phyloP scores from a whole-genome alignment of 2,113 vertebrate species.

The Galeopterus variegatus region DNA sequence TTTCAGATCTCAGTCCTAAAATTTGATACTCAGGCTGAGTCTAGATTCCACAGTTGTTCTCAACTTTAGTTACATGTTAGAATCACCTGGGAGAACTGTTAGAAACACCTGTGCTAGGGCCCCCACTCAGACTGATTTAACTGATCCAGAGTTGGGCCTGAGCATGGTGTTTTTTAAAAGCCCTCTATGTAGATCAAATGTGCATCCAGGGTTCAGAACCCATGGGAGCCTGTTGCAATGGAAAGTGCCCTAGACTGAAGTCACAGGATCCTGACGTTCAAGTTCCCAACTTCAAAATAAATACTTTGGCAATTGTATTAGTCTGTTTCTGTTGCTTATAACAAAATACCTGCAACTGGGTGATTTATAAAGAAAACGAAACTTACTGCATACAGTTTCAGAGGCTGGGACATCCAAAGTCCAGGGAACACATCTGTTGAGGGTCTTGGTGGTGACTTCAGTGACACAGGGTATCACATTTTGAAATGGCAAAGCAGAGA shows the following conservation, averaged over 20 bases:
- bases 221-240: neutral
- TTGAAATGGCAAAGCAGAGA: too few species aligned
- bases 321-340: too few species aligned
- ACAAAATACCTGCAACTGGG: too few species aligned
- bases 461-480: too few species aligned
- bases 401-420: too few species aligned
- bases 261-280: neutral
- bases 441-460: too few species aligned
- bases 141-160: neutral
- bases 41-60: neutral
- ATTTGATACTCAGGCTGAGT: neutral
- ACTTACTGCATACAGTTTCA: too few species aligned
- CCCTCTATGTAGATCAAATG: neutral
- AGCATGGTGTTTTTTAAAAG: neutral
- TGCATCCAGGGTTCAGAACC: neutral
- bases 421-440: too few species aligned
- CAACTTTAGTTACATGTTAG: neutral
- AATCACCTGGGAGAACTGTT: neutral
- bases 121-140: neutral
- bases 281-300: conserved; percentile 5
- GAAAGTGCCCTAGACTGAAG: neutral
- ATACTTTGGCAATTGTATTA: neutral
- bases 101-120: neutral
- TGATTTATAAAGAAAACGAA: too few species aligned
- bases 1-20: neutral